Evolutionary conservation across 2,888 invertebrate species (phyloP).

Genomic region (Melitaea athalia): DNA sequence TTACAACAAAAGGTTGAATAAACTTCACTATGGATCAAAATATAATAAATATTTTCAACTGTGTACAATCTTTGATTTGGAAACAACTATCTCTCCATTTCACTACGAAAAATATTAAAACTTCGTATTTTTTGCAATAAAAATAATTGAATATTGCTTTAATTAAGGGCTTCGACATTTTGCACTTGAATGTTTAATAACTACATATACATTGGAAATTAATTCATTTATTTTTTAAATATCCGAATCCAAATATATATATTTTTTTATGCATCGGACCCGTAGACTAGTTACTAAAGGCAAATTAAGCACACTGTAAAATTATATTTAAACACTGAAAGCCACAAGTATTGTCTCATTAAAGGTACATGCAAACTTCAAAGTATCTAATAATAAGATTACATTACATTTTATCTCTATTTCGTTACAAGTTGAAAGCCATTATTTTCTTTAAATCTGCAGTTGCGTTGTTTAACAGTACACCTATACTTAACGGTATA

Average conservation of each 20-base stretch:
- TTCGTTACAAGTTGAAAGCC: neutral
- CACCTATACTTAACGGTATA: neutral
- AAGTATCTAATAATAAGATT: neutral
- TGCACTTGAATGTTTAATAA: too few species aligned
- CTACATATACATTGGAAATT: too few species aligned
- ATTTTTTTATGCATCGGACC: neutral
- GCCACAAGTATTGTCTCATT: constrained; percentile 8
- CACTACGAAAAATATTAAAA: too few species aligned
- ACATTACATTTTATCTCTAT: neutral
- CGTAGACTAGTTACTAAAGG: neutral
- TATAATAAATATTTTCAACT: neutral
- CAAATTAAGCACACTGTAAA: constrained; percentile 5
- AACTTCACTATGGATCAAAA: neutral
- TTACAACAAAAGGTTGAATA: too few species aligned
- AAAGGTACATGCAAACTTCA: neutral
- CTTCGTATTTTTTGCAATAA: neutral
- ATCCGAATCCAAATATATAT: constrained; percentile 1
- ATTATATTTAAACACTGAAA: neutral
- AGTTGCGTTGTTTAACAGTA: constrained; percentile 5
- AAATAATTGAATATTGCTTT: neutral
- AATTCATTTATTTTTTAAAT: neutral
- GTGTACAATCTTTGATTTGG: too few species aligned
- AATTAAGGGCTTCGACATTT: neutral
- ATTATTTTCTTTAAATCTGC: neutral
- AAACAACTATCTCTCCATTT: too few species aligned